Base-by-base conservation (phyloP, 2,113 vertebrate genomes). In the Nematolebias whitei region DNA sequence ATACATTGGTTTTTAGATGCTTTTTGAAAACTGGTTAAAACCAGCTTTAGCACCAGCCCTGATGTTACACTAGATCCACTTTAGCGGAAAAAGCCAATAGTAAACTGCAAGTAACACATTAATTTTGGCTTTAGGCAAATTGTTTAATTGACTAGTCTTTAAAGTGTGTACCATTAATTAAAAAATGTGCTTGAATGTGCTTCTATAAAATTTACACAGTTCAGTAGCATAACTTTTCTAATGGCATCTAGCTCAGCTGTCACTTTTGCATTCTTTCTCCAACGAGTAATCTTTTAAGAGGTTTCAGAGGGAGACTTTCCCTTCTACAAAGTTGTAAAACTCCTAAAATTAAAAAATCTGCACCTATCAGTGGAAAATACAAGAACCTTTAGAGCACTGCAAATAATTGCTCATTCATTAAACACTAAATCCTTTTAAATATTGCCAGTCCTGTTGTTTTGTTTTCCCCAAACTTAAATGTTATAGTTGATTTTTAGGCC, bases 341-440 rank as follows among this genome's bases (percentile, higher is more conserved):
- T 20, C 44, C 19, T 47, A 20, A 20, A 47, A 47, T 19, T n/a
- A 44, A 20, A 20, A 15, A 47, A 47, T 47, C 44, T 47, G 44
- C 44, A 47, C 44, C 43, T n/a, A 44, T 18, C 43, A 47, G 44
- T 47, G 44, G 44, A 47, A 47, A 47, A 47, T 35, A 35, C 44
- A 47, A 3, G 9, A n/a, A 41, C 40, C 15, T 41, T 20, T 4
- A 47, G 9, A 20, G 41, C 41, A 20, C n/a, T 45, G n/a, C 18
- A n/a, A n/a, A 41, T 41, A 15, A 41, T 41, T 12, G 13, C 40
- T 2, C 15, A 9, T 19, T 20, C 44, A n/a, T n/a, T 20, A 47
- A 47, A 47, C 43, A 44, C 8, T n/a, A 47, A n/a, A 20, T 47
- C n/a, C n/a, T 2, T 47, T 19, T 47, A 47, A 47, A 47, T 2